Base-by-base conservation (phyloP, 2,797 vertebrate species). In the Sebastes hubbsi region DNA sequence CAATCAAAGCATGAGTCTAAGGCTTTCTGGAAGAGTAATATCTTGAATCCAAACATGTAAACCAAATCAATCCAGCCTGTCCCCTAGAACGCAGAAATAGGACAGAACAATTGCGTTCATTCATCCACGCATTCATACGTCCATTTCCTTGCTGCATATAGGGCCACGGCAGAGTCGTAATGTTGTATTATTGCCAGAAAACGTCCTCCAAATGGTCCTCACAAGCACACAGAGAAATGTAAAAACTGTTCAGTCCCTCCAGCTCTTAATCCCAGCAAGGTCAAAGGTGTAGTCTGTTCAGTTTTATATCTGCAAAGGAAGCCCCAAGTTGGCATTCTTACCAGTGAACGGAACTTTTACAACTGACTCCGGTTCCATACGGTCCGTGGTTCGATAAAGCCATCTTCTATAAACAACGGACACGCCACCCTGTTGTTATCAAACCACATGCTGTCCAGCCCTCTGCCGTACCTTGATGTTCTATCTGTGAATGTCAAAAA, bases 401-500 rank as follows among this genome's bases (percentile, higher is more conserved):
- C 56, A 29, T 73, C 42, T 56, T 60, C 46, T 34, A 38, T 25
- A 59, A 82, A 84, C 54, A 82, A 9, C 34, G 62, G 69, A 52
- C 9, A 73, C 75, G 74, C 59, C 63, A 69, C 27, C n/a, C 38
- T 66, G 2, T 2, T 75, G 55, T 69, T 85, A 74, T 78, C 78
- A 61, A 25, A 22, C 38, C 66, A 63, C 54, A 84, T 22, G 67
- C 76, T 65, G 42, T 80, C 69, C 84, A 85, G 80, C 62, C 62
- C 62, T 58, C 1, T 8, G 68, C 27, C 27, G n/a, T 63, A 65
- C 25, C 24, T 71, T 55, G 61, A 80, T 82, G 71, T 60, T 13
- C 5, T 56, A 69, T 64, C 65, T 58, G 59, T 52, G 60, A 55
- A 63, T 65, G 78, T 38, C 78, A 68, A 60, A 82, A 88, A 87